phyloP scores from a whole-genome alignment of 1,140 invertebrate genomes.

The Pseudomyrmex cubaensis region DNA sequence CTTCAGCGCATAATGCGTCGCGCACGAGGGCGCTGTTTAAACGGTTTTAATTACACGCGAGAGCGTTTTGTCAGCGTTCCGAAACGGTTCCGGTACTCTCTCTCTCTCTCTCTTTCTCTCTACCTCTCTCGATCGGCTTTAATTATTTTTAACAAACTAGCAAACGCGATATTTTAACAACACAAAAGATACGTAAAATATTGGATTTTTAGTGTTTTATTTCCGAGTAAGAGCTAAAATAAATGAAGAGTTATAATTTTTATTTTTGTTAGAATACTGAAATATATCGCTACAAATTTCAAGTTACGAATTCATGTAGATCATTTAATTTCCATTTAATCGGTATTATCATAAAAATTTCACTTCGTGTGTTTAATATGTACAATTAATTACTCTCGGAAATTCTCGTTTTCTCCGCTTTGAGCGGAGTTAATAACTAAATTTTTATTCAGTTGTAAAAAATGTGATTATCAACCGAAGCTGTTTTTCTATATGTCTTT shows the following conservation, averaged over 20 bases:
- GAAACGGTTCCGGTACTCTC: neutral
- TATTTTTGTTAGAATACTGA: neutral
- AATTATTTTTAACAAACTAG: slow-evolving; percentile 12
- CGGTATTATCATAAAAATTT: neutral
- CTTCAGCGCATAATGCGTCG: slow-evolving; percentile 9
- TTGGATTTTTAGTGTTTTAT: too few species aligned
- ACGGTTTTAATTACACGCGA: slow-evolving; percentile 35
- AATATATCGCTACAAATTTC: slow-evolving; percentile 1
- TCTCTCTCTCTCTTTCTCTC: too few species aligned
- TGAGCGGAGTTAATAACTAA: neutral
- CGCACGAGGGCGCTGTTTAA: slow-evolving; percentile 34
- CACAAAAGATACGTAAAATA: neutral
- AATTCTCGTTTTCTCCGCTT: neutral
- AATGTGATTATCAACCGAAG: neutral
- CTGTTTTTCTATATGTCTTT: neutral
- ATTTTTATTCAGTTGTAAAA: neutral
- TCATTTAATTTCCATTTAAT: neutral
- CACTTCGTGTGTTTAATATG: neutral
- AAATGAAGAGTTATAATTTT: too few species aligned
- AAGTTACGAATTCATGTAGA: neutral
- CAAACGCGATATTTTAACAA: too few species aligned
- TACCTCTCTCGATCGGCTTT: neutral
- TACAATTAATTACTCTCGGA: neutral
- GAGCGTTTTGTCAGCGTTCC: neutral
- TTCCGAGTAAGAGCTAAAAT: neutral